phyloP scores from a whole-genome alignment of 2,113 vertebrate species.

The Microtus ochrogaster region DNA sequence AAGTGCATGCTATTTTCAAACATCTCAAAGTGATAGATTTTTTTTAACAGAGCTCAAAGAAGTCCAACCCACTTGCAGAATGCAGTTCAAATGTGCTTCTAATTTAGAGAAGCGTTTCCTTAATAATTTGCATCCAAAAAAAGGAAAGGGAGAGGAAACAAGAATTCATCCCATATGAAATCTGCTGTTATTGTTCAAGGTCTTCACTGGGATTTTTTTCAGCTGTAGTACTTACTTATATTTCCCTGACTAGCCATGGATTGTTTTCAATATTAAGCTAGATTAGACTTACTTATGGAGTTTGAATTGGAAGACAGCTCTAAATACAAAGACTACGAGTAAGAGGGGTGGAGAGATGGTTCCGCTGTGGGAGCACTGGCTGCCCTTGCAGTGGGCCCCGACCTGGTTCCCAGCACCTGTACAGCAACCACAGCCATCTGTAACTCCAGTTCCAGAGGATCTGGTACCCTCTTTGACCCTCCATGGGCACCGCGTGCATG shows the following conservation, averaged over 20 bases:
- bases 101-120: conserved; percentile 78
- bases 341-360: background rate
- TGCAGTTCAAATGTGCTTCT: conserved; percentile 74
- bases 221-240: conserved; percentile 61
- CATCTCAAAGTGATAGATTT: background rate
- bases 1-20: conserved; percentile 16
- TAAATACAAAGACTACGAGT: background rate
- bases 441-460: background rate
- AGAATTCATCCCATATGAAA: background rate
- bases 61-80: conserved; percentile 63
- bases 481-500: no score
- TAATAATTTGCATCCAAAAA: conserved; percentile 77
- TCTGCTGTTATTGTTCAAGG: background rate
- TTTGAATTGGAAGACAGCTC: background rate
- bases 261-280: conserved; percentile 16
- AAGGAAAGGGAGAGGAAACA: conserved; percentile 70
- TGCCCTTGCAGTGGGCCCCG: background rate
- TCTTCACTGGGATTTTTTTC: conserved; percentile 69
- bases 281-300: background rate
- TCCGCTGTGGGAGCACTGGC: background rate
- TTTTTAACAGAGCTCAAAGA: conserved; percentile 27
- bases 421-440: background rate
- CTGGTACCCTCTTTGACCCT: background rate
- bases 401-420: background rate
- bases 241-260: background rate